Conservation (phyloP, 2,797 vertebrate species). For the Oceanodroma leucorhoa region DNA sequence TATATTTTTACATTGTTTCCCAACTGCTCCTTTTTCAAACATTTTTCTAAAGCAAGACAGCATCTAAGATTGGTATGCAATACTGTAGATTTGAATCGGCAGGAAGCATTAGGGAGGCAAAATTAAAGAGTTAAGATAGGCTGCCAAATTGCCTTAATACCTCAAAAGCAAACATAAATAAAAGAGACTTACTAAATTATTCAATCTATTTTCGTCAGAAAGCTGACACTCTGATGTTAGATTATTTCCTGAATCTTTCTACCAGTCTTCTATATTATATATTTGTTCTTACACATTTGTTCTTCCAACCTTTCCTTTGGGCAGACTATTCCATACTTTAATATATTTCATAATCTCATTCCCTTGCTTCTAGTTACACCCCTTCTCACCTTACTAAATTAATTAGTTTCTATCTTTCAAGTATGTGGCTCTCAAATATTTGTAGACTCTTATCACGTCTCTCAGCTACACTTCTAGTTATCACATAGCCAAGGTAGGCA, state of each 20-base stretch:
- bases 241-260: constrained; percentile 23
- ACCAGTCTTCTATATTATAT: not conserved
- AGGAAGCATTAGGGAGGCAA: constrained; percentile 7
- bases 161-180: constrained; percentile 39
- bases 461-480: not conserved
- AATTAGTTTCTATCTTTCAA: constrained; percentile 12
- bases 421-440: not conserved
- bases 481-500: not conserved
- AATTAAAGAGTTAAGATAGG: constrained; percentile 8
- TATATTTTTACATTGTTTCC: not conserved
- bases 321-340: not conserved
- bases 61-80: not conserved
- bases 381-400: constrained; percentile 3
- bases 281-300: not conserved
- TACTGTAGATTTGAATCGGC: not conserved
- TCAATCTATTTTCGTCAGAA: constrained; percentile 23
- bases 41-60: not conserved
- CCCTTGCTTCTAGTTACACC: not conserved
- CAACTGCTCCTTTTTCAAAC: not conserved
- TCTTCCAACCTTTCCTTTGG: constrained; percentile 3
- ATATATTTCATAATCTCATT: constrained; percentile 11
- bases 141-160: not conserved
- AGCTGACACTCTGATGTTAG: not conserved
- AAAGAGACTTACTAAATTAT: constrained; percentile 20
- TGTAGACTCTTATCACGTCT: not conserved